Conservation (phyloP, 1,140 invertebrate genomes). For the Myzus persicae region DNA sequence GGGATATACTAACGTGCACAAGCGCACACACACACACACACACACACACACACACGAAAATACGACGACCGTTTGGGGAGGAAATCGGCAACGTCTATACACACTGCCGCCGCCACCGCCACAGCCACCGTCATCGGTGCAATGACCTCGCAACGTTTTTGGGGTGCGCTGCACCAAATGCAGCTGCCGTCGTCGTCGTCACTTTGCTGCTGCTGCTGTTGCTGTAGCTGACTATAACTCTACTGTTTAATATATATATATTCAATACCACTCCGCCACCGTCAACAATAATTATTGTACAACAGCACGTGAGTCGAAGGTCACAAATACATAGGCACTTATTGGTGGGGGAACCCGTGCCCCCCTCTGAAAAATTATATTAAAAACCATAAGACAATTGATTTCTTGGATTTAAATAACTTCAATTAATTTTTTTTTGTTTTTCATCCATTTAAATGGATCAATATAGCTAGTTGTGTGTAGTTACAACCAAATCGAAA, state of each 20-base stretch:
- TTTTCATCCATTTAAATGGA: neutral
- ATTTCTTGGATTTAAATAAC: neutral
- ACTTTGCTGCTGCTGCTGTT: slow-evolving; percentile 30
- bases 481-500: neutral
- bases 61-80: slow-evolving; percentile 25
- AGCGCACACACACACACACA: neutral
- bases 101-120: neutral
- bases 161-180: slow-evolving; percentile 52
- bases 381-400: neutral
- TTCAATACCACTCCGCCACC: neutral
- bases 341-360: neutral
- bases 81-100: slow-evolving; percentile 54
- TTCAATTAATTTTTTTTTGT: neutral
- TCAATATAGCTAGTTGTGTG: neutral
- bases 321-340: neutral
- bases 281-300: slow-evolving; percentile 18
- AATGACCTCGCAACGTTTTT: slow-evolving; percentile 54
- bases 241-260: neutral
- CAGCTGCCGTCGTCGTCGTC: slow-evolving; percentile 42
- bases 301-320: slow-evolving; percentile 47
- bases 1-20: neutral
- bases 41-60: neutral
- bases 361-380: neutral
- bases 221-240: neutral
- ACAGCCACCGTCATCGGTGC: slow-evolving; percentile 30